These are phyloP conservation scores for Atractosteus spatula DNA, from an alignment of 2,113 vertebrate species.

Conservation along the genomic window DNA sequence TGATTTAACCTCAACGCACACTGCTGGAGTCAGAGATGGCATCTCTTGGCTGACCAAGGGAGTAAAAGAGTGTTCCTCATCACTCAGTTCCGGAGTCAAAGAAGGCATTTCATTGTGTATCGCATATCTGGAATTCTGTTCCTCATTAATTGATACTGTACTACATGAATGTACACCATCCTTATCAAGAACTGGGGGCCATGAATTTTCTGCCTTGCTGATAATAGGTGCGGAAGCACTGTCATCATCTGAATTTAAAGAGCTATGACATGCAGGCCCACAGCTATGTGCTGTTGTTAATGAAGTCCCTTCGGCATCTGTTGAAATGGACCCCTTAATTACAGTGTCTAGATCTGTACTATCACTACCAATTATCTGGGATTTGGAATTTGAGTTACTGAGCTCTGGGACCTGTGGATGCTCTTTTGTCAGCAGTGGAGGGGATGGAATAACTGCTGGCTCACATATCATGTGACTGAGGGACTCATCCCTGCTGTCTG, in stretches of 20 bases:
- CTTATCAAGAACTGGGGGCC: background rate
- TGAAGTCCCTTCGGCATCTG: background rate
- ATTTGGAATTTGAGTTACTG: background rate
- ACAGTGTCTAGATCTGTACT: background rate
- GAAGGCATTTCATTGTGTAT: constrained; percentile 1
- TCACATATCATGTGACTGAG: background rate
- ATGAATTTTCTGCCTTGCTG: background rate
- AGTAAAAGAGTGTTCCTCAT: background rate
- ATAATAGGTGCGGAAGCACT: background rate
- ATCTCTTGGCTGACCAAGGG: background rate
- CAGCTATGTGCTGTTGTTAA: background rate
- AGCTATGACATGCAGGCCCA: too few relatives aligned
- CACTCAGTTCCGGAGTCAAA: background rate
- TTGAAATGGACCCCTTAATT: background rate
- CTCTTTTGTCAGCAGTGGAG: background rate
- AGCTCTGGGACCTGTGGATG: background rate
- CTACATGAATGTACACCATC: background rate
- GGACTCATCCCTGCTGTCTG: background rate
- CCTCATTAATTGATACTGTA: background rate
- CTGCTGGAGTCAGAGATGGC: background rate
- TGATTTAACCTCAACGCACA: too few relatives aligned
- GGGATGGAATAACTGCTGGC: background rate
- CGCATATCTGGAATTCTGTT: background rate
- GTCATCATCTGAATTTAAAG: too few relatives aligned
- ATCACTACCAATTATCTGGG: background rate